Conservation (phyloP, 1,140 invertebrate species). For the Ruditapes philippinarum region DNA sequence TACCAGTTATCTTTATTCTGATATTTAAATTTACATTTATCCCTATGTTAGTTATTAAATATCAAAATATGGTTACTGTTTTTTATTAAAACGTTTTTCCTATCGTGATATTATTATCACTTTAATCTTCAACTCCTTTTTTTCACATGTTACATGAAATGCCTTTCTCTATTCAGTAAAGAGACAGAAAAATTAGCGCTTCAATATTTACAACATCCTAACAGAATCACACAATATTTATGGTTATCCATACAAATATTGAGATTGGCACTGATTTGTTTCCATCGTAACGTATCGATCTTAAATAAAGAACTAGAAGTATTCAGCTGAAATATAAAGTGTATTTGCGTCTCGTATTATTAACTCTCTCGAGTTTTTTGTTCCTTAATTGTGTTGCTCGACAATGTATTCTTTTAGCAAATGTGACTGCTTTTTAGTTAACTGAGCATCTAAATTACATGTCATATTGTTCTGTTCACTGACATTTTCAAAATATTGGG, state of each 20-base stretch:
- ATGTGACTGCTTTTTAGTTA: background rate
- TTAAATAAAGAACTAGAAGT: background rate
- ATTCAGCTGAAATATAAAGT: background rate
- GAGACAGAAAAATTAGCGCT: no score
- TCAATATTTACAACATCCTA: background rate
- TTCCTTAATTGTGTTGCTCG: no score
- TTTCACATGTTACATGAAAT: no score
- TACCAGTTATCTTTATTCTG: no score
- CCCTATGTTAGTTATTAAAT: no score
- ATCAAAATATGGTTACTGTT: no score
- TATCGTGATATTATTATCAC: no score
- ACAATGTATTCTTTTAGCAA: background rate
- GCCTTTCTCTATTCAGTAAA: no score
- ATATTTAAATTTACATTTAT: no score
- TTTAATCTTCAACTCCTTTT: no score
- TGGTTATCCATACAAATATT: background rate
- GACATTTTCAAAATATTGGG: background rate
- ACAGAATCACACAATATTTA: conserved; percentile 7
- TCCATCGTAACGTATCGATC: conserved; percentile 26
- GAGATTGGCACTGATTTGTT: conserved; percentile 15
- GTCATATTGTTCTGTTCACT: background rate
- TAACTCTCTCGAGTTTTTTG: background rate
- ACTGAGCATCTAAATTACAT: background rate
- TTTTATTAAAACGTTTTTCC: no score
- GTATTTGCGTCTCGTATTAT: background rate